Conservation (phyloP, 2,888 invertebrate genomes). For the Adelphocoris suturalis region DNA sequence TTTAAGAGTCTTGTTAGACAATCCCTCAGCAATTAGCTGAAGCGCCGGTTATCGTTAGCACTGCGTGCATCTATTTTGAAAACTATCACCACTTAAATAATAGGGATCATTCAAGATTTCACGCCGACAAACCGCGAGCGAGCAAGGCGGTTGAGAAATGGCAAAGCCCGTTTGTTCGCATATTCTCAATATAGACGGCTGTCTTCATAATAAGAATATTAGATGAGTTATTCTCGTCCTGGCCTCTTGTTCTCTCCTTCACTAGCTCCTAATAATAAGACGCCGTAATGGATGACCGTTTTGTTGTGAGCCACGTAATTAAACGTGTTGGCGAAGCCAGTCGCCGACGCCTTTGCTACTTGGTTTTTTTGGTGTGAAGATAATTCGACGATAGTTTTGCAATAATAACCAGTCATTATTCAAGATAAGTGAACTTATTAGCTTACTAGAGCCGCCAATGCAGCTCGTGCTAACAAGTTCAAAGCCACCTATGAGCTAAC, state of each 20-base stretch:
- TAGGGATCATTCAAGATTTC: neutral
- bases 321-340: constrained; percentile 11
- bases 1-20: too few species aligned
- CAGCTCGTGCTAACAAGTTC: too few species aligned
- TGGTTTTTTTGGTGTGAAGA: neutral
- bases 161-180: constrained; percentile 1
- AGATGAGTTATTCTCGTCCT: neutral
- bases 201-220: constrained; percentile 39
- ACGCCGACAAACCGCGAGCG: neutral
- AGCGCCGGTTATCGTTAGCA: too few species aligned
- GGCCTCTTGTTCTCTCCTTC: constrained; percentile 20
- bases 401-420: too few species aligned
- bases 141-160: neutral
- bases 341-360: neutral
- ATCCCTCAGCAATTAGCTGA: too few species aligned
- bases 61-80: too few species aligned
- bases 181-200: constrained; percentile 17
- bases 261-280: constrained; percentile 19
- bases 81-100: too few species aligned
- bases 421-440: too few species aligned
- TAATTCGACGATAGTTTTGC: too few species aligned
- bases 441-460: too few species aligned
- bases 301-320: constrained; percentile 50
- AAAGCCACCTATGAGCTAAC: too few species aligned
- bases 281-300: constrained; percentile 50